A percentile compares a stretch with the other conserved stretches of the same genome.
Conservation (phyloP, 2,888 invertebrate genomes). For the Oasisia sp. region DNA sequence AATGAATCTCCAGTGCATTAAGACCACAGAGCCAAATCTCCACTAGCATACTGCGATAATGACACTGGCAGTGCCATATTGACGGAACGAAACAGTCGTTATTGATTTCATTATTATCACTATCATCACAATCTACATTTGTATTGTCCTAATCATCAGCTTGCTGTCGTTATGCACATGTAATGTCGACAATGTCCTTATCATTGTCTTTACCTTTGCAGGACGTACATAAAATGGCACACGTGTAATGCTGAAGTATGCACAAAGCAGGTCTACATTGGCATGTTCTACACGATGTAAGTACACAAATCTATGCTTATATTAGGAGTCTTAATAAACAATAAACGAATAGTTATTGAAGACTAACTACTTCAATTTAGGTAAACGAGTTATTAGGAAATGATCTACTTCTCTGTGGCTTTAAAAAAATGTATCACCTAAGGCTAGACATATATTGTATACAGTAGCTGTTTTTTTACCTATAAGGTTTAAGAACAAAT, state of each 20-base stretch:
- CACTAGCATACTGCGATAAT: neutral
- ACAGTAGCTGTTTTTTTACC: no score
- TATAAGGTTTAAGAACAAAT: no score
- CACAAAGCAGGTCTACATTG: neutral
- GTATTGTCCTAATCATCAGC: neutral
- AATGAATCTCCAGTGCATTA: no score
- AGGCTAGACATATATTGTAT: no score
- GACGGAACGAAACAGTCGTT: neutral
- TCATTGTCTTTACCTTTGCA: neutral
- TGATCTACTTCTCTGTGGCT: no score
- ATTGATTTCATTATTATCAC: neutral
- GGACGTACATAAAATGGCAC: neutral
- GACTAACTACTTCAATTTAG: neutral
- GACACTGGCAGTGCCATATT: neutral
- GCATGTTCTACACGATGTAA: neutral
- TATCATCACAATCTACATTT: neutral
- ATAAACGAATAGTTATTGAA: no score
- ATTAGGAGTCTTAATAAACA: neutral
- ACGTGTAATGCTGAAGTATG: neutral
- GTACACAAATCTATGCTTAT: neutral
- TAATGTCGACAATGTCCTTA: neutral
- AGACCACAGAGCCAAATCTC: no score
- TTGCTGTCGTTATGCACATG: no score
- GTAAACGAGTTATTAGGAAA: neutral
- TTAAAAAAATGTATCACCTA: no score